Evolutionary conservation across 2,113 vertebrate genomes (phyloP).

Genomic region (Burhinus oedicnemus): DNA sequence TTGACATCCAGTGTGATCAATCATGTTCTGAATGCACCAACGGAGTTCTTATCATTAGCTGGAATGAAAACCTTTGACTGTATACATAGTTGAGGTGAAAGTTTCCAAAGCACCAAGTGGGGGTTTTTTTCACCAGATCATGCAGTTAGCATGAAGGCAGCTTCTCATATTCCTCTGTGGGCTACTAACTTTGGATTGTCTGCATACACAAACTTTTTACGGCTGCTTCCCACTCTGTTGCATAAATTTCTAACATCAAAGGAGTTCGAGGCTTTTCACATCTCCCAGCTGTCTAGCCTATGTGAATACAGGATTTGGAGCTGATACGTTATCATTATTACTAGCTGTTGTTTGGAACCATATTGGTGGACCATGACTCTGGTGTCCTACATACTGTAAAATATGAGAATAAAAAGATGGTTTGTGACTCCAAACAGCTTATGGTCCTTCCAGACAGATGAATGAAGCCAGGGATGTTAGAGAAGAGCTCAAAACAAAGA

Average conservation of each 20-base stretch:
- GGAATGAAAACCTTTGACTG: neutral
- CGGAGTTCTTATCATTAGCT: neutral
- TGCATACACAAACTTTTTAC: neutral
- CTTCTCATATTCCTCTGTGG: neutral
- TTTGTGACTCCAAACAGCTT: neutral
- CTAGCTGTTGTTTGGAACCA: neutral
- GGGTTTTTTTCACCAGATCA: neutral
- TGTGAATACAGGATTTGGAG: neutral
- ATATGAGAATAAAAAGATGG: neutral
- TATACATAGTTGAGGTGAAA: neutral
- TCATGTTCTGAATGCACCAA: neutral
- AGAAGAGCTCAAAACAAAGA: neutral
- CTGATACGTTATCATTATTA: neutral
- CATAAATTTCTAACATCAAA: neutral
- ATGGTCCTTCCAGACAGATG: neutral
- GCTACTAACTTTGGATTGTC: neutral
- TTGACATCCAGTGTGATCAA: neutral
- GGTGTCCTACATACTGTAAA: neutral
- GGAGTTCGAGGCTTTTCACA: neutral
- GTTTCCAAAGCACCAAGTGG: neutral
- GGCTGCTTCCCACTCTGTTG: neutral
- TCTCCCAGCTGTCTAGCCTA: neutral
- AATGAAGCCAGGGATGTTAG: neutral
- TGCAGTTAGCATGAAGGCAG: neutral
- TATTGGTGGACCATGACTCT: neutral